Base-by-base conservation (phyloP, 2,888 invertebrate genomes). In the Anthophora plumipes region DNA sequence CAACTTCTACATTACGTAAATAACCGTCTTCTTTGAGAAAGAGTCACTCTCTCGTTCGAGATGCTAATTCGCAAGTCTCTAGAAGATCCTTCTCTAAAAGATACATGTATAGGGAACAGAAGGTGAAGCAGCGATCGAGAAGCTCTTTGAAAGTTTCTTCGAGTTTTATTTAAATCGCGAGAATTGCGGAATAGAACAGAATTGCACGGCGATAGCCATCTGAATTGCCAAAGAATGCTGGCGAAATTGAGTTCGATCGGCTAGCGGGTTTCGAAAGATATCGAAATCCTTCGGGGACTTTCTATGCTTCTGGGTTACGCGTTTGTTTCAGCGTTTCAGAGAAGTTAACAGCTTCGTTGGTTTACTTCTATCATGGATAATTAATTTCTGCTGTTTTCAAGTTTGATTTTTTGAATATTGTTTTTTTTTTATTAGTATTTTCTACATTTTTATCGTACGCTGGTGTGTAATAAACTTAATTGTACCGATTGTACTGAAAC, bases 1-100 rank as follows among this genome's bases (percentile, higher is more conserved):
- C 46, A 39, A 48, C 59, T 69, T 37, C 57, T 69, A 41, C 31
- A 11, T 68, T 57, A 31, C 46, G 68, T 31, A 68, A 68, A 67
- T n/a, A 50, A 64, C 46, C 17, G 25, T 54, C 22, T 25, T 54
- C 25, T 11, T 22, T 14, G 54, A 25, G 25, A 54, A 54, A 54
- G 5, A 3, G 46, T 12, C 25, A 12, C 12, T 54, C 54, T 12
- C 31, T 22, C 25, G 11, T 31, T 31, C 22, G 12, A 54, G 25
- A 54, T 54, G 54, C 11, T 54, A 14, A 54, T 22, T 54, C 31
- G n/a, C n/a, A n/a, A n/a, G n/a, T n/a, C n/a, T n/a, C n/a, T n/a
- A n/a, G n/a, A n/a, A n/a, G n/a, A n/a, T n/a, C n/a, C n/a, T n/a
- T n/a, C n/a, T n/a, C n/a, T n/a, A n/a, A n/a, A n/a, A n/a, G n/a